These are phyloP conservation scores for Cataglyphis hispanica DNA, from an alignment of 1,140 invertebrate genomes.

Conservation along the genomic window DNA sequence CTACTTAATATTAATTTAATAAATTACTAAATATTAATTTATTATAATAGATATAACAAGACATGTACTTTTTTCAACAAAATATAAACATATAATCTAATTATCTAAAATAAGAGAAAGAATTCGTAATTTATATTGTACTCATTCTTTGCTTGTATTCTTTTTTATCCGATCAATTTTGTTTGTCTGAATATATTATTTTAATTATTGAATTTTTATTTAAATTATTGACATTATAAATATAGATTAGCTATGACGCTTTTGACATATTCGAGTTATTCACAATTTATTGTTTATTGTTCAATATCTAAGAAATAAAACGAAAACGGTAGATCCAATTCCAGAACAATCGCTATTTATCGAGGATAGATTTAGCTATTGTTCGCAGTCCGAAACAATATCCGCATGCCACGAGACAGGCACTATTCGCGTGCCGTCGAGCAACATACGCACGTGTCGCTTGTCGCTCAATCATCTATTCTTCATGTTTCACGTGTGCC, in stretches of 20 bases:
- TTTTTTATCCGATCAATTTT: too few species aligned
- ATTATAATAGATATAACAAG: neutral
- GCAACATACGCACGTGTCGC: neutral
- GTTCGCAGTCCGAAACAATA: constrained; percentile 19
- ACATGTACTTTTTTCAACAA: neutral
- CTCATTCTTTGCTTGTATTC: too few species aligned
- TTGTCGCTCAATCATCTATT: neutral
- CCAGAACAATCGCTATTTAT: neutral
- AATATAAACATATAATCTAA: neutral
- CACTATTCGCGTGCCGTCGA: neutral
- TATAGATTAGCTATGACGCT: too few species aligned
- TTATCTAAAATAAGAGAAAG: neutral
- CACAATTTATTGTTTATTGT: neutral
- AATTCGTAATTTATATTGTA: neutral
- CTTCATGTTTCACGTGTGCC: neutral
- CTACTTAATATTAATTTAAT: too few species aligned
- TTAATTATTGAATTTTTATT: too few species aligned
- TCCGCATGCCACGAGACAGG: neutral
- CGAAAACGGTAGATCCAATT: constrained; percentile 16
- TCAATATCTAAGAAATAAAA: neutral
- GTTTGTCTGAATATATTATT: too few species aligned
- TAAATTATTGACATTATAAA: too few species aligned
- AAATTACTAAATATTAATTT: too few species aligned
- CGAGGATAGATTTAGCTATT: constrained; percentile 4
- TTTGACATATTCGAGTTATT: neutral